A percentile compares a stretch with the other conserved stretches of the same genome.
Conservation (phyloP, 1,140 invertebrate genomes). For the Oreohelix idahoensis region DNA sequence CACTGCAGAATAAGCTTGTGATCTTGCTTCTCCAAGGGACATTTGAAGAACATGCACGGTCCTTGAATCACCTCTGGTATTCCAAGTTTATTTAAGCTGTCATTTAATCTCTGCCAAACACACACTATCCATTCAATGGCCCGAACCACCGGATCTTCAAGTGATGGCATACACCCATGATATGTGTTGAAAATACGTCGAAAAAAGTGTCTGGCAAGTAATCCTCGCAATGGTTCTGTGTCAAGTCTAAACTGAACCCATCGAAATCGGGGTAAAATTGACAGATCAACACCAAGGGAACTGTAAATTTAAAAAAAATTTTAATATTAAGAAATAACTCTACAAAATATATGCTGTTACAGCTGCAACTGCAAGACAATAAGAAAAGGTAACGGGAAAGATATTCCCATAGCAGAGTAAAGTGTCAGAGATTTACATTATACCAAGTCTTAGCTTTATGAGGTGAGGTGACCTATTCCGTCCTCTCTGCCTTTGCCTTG, state of each 20-base stretch:
- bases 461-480: too few species aligned
- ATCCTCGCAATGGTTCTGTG: conserved; percentile 65
- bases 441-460: too few species aligned
- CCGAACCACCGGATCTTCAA: conserved; percentile 59
- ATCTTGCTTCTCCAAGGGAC: conserved; percentile 66
- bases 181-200: conserved; percentile 54
- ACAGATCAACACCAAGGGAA: conserved; percentile 66
- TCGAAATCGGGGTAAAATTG: conserved; percentile 68
- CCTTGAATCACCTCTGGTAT: conserved; percentile 67
- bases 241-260: conserved; percentile 70
- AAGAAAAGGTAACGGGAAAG: too few species aligned
- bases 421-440: too few species aligned
- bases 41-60: conserved; percentile 66
- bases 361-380: too few species aligned
- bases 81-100: conserved; percentile 68
- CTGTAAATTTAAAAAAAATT: conserved; percentile 47
- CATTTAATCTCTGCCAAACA: conserved; percentile 70
- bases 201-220: conserved; percentile 66
- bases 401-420: too few species aligned
- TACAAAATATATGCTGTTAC: too few species aligned
- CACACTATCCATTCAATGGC: conserved; percentile 69
- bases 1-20: conserved; percentile 62
- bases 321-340: background rate
- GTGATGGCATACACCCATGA: conserved; percentile 59
- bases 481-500: too few species aligned